These are phyloP conservation scores for Octonoba sinensis DNA, from an alignment of 2,888 invertebrate species.

Conservation along the genomic window DNA sequence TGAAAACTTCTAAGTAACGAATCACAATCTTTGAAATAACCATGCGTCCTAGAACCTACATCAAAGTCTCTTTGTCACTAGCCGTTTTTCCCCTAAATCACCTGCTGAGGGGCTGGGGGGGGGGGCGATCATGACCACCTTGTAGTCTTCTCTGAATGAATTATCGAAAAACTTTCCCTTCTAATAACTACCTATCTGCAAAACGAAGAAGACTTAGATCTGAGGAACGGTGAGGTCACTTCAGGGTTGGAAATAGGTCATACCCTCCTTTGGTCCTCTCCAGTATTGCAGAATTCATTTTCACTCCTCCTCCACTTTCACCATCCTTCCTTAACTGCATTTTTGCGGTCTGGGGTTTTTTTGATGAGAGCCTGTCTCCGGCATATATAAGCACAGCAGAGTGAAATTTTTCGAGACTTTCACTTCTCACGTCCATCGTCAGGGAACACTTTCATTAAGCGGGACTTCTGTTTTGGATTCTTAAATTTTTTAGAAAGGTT, in stretches of 20 bases:
- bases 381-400: slow-evolving; percentile 39
- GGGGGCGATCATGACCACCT: neutral
- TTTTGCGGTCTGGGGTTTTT: slow-evolving; percentile 1
- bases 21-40: no score
- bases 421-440: slow-evolving; percentile 20
- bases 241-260: slow-evolving; percentile 43
- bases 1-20: no score
- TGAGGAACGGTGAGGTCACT: slow-evolving; percentile 35
- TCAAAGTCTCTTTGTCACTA: no score
- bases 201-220: no score
- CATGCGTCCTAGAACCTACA: no score
- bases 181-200: slow-evolving; percentile 8
- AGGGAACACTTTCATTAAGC: no score
- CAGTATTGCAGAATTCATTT: slow-evolving; percentile 15
- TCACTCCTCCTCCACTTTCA: slow-evolving; percentile 1
- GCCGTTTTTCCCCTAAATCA: no score
- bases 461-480: no score
- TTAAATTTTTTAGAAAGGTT: no score
- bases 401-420: slow-evolving; percentile 40
- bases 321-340: neutral
- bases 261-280: slow-evolving; percentile 46
- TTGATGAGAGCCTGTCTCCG: no score
- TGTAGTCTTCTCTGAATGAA: slow-evolving; percentile 2
- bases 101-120: neutral
- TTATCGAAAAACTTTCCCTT: slow-evolving; percentile 8